Evolutionary conservation across 2,113 vertebrate genomes (phyloP), one percentile per base, ranked within the genome.

Genomic region (Thunnus maccoyii): DNA sequence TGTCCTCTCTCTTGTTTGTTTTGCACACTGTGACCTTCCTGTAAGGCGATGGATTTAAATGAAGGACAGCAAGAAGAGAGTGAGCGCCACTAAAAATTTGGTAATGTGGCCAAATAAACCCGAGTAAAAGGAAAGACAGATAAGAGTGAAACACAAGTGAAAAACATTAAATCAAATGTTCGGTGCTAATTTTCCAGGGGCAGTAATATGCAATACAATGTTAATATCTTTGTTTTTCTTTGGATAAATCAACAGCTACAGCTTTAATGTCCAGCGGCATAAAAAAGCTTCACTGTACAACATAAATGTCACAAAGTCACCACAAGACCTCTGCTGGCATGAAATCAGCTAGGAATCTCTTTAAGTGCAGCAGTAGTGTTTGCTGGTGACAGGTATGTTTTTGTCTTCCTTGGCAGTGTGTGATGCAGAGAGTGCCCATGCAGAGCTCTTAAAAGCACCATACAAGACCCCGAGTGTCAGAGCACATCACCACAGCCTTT

Each of bases 401-500:
- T 93, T 90, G 91, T 94, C 92, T 92, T 41, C 83, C 84, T 85
- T 72, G 70, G 89, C 90, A 80, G 85, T 57, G 67, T 90, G 91
- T 88, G 92, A 92, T 91, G 88, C 82, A 70, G 86, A 86, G 86
- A 93, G 93, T 93, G 92, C 92, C 89, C 91, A 90, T 72, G 90
- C 90, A 76, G 80, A 87, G 91, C 92, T 92, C 89, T 93, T 95
- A 94, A 94, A 94, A 95, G 94, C 93, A 76, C 88, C 82, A 69
- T 78, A 89, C 87, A 88, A 92, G 89, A 89, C 80, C 91, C 80
- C 46, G n/a, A 75, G 86, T 94, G 95, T 94, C 94, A 95, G 91
- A 83, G 87, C 89, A 85, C 91, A 94, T 94, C 91, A 93, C 88
- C 74, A 20, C 82, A 89, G 84, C 91, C 91, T 94, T 94, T 94